Evolutionary conservation across 2,888 invertebrate species (phyloP), one percentile per base, ranked within the genome.

Genomic region (Apamea monoglypha): DNA sequence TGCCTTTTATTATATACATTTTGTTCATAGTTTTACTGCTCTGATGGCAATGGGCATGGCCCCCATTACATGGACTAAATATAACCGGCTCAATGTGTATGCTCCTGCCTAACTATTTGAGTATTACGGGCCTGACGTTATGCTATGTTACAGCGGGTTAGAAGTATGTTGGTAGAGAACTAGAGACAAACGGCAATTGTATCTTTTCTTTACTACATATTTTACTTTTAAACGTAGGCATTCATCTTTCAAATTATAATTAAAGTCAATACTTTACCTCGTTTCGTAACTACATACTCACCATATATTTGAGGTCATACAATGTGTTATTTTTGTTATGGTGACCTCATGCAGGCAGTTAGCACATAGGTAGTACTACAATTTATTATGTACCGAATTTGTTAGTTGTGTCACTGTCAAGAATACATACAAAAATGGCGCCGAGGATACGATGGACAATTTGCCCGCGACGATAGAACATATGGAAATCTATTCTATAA

Each of bases 281-380:
- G 1, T 71, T 44, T 64, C 59, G 50, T 21, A 78, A 64, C 25
- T 50, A 68, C 14, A 32, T 40, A 80, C 71, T 63, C n/a, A 2
- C 10, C 18, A 36, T 21, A n/a, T 72, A 32, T 85, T 73, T 74
- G 36, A 82, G 66, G 61, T 76, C 83, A 47, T 72, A 47, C 67
- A 78, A 5, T 85, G 40, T 50, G 69, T 76, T 83, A 86, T 82
- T 86, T 81, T 76, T 47, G 66, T 66, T 70, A 73, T 56, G 83
- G 53, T 83, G 83, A 83, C 70, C 66, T 83, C 86, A 83, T 83
- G 29, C 50, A 21, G 18, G 44, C 53, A 56, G 53, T 85, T 81
- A 76, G n/a, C 73, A 67, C n/a, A n/a, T 47, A n/a, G n/a, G n/a
- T n/a, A 50, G 40, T 56, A 71, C 18, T 75, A 76, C n/a, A 21